phyloP scores from a whole-genome alignment of 2,888 invertebrate species.

The Thymelicus lineola region DNA sequence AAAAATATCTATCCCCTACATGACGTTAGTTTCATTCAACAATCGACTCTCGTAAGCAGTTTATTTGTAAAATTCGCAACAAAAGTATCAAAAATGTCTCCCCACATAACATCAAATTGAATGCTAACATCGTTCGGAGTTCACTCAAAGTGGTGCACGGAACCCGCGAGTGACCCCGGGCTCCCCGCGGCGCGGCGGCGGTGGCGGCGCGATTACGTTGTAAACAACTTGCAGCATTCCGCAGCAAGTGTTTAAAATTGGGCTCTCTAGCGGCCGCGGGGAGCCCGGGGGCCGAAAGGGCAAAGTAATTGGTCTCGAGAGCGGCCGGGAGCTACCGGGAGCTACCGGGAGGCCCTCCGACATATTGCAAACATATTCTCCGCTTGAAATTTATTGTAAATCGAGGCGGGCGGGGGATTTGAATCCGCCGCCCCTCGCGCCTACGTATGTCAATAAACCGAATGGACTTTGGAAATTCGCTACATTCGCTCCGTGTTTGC shows the following conservation, averaged over 20 bases:
- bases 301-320: constrained; percentile 61
- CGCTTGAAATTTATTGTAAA: constrained; percentile 83
- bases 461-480: constrained; percentile 81
- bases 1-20: too few species aligned
- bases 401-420: constrained; percentile 74
- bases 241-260: constrained; percentile 71
- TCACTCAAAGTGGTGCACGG: constrained; percentile 62
- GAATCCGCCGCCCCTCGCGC: constrained; percentile 55
- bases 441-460: constrained; percentile 74
- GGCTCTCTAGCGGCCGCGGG: constrained; percentile 53
- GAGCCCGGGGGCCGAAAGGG: constrained; percentile 57
- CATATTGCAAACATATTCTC: constrained; percentile 83
- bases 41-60: not conserved
- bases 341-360: constrained; percentile 50
- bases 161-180: constrained; percentile 48
- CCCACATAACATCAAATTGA: constrained; percentile 42
- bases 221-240: constrained; percentile 75
- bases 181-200: constrained; percentile 55
- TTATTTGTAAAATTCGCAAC: constrained; percentile 9
- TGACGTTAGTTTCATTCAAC: too few species aligned
- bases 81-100: constrained; percentile 19
- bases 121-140: constrained; percentile 56
- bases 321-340: constrained; percentile 49
- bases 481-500: constrained; percentile 79
- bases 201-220: constrained; percentile 70